Evolutionary conservation across 2,888 invertebrate species (phyloP), one percentile per base, ranked within the genome.

Genomic region (Parapristionchus giblindavisi): DNA sequence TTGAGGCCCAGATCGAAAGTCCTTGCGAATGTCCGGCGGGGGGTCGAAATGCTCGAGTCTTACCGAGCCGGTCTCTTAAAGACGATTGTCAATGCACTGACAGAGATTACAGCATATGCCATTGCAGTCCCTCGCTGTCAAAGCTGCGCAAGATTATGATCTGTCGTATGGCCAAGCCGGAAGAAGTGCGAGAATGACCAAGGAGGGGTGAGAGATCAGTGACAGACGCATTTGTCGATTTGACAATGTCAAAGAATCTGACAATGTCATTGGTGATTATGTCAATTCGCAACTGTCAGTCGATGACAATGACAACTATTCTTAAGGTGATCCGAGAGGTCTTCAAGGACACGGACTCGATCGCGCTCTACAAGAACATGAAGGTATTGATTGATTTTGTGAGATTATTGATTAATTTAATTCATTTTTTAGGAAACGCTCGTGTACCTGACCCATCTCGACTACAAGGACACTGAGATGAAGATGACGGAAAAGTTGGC

Each of bases 141-240:
- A 80, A 91, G 90, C 93, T 98, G 54, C 92, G 98, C 58, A 94
- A 94, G 87, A 96, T 96, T 63, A 98, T 99, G 96, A 99, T 99
- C 88, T 95, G 95, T 77, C 92, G 98, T 85, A 99, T 99, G 99
- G 99, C 98, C 27, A 98, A 97, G 89, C 99, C 99, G 0, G 99
- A 99, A 90, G 99, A 99, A 90, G 99, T 99, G 48, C 91, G 99
- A 99, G 90, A 99, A 99, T 91, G 99, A 99, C 89, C 97, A 99
- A 89, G 98, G 98, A 54, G 98, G 99, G 90, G 80, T 80, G 29
- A 43, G 72, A 29, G n/a, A n/a, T n/a, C n/a, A n/a, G n/a, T n/a
- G n/a, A n/a, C n/a, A n/a, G n/a, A n/a, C n/a, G n/a, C n/a, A n/a
- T n/a, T n/a, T n/a, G n/a, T n/a, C n/a, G n/a, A n/a, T n/a, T 43